Base-by-base conservation (phyloP, 2,888 invertebrate genomes). In the Lasioglossum pauxillum region DNA sequence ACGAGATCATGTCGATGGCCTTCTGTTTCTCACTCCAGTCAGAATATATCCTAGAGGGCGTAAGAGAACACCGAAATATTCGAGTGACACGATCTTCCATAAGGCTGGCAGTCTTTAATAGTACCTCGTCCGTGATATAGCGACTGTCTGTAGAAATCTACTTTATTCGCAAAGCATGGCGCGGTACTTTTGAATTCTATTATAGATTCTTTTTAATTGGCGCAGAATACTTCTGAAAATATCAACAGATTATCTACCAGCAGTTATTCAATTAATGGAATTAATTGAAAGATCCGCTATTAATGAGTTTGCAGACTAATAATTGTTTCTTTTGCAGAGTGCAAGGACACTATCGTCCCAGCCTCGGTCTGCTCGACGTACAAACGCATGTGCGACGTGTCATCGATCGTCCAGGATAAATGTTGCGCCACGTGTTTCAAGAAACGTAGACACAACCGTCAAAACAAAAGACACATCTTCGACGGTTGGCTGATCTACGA, bases 381-480 rank as follows among this genome's bases (percentile, higher is more conserved):
- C 87, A 92, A 90, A 84, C 91, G 92, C 35, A 93, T 94, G 93
- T 94, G 94, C 86, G 92, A 93, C 75, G 86, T 91, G 74, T 94
- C 94, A 31, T 88, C 91, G 82, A 89, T 92, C 75, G 92, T 94
- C 49, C 91, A 92, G 46, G 92, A 93, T 80, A 93, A 94, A 86
- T 94, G 94, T 89, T 94, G 94, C 85, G 92, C 93, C 82, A 94
- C 94, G 53, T 94, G 94, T 81, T 92, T 87, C 78, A 94, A 93
- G 78, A 92, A 90, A 87, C 91, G 94, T 85, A 91, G 92, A 79
- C 89, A 91, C 67, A 75, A 81, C 4, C 91, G 88, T 46, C 87
- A 90, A 10, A 87, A 86, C 27, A 87, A 78, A 69, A 82, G 87
- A 31, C 85, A 89, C 46, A 60, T 84, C 69, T 46, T 83, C 19